Conservation (phyloP, 1,140 invertebrate genomes). For the Hetaerina americana region DNA sequence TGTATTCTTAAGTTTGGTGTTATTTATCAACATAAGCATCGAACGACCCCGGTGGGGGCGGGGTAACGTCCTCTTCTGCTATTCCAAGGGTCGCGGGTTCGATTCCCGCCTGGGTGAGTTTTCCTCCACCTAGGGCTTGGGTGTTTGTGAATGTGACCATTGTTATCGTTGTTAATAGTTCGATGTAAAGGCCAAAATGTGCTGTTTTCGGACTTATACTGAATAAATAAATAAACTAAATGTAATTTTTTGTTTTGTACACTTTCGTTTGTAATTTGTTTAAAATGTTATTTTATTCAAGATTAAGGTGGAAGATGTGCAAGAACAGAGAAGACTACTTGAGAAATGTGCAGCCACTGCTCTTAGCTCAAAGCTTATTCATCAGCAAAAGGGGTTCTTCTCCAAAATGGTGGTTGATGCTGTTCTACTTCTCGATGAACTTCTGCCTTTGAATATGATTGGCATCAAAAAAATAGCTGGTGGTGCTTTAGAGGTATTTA, state of each 20-base stretch:
- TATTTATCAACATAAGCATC: too few species aligned
- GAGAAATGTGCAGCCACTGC: constrained; percentile 94
- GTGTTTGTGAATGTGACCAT: too few species aligned
- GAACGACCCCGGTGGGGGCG: too few species aligned
- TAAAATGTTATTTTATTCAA: constrained; percentile 11
- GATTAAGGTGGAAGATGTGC: not conserved
- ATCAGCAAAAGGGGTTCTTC: constrained; percentile 92
- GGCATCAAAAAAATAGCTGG: constrained; percentile 98
- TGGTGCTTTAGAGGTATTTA: constrained; percentile 67
- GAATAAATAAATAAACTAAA: too few species aligned
- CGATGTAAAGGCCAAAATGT: too few species aligned
- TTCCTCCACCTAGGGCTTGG: too few species aligned
- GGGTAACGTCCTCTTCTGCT: too few species aligned
- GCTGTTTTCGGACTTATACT: too few species aligned
- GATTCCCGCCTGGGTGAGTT: too few species aligned
- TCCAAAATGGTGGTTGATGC: constrained; percentile 95
- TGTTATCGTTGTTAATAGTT: too few species aligned
- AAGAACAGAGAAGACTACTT: constrained; percentile 39
- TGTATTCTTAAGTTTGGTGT: too few species aligned
- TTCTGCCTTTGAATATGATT: constrained; percentile 97
- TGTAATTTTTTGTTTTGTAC: constrained; percentile 8
- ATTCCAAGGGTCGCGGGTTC: too few species aligned
- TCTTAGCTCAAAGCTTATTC: constrained; percentile 91
- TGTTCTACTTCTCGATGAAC: constrained; percentile 82
- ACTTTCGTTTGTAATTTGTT: constrained; percentile 6